Base-by-base conservation (phyloP, 2,888 invertebrate species). In the Megaustenia siamemsis region DNA sequence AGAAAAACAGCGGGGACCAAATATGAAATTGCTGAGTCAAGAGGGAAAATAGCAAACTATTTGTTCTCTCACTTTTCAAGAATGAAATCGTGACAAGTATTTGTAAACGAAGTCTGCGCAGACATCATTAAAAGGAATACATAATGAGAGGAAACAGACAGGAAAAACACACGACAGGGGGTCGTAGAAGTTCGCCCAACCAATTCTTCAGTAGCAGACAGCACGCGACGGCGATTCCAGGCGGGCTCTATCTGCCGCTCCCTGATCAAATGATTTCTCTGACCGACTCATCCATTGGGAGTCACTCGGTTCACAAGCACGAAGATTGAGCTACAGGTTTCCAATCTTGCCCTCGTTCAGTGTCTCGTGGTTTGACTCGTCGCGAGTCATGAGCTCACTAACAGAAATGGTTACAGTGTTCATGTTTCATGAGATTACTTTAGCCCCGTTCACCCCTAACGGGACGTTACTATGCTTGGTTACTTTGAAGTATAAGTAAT, bases 221-320 rank as follows among this genome's bases (percentile, higher is more conserved):
- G 73, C 73, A 73, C 73, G 73, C 45, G 73, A 49, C 73, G 73
- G 49, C 21, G 49, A 32, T 45, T 32, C 32, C 32, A 5, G 5
- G 73, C 49, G 49, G 32, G 73, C 73, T 28, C 32, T 32, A 35
- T 32, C 28, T 49, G 2, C 49, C 18, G 32, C 49, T 73, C 73
- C 49, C 1, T 32, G 49, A 49, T 73, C 32, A 73, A 73, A 49
- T 49, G 32, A 18, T 45, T 49, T 73, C 49, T 1, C 15, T 18
- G 49, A 15, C 28, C 73, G 73, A 49, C 15, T 73, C 73, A 24
- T 28, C 28, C 18, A 49, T 2, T 32, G 73, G 35, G 35, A 73
- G 73, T 73, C 73, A 73, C 32, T 49, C 73, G n/a, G 73, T 73
- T 73, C 73, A 49, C 49, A 49, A n/a, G 73, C 45, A 68, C 24